phyloP scores from a whole-genome alignment of 2,113 vertebrate genomes.

The Nibea coibor region DNA sequence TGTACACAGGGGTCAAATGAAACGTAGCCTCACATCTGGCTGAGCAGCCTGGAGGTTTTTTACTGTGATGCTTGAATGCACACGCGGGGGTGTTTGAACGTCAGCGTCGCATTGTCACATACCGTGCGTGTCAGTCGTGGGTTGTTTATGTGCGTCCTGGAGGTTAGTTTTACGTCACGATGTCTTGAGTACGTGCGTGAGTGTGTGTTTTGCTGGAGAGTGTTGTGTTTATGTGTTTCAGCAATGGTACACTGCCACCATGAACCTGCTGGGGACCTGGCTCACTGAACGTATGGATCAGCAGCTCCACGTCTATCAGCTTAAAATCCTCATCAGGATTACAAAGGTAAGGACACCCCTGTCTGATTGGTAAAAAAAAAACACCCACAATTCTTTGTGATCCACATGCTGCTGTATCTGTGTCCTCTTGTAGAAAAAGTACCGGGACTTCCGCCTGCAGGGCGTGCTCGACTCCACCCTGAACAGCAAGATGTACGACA shows the following conservation, averaged over 20 bases:
- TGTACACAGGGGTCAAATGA: slow-evolving; percentile 3
- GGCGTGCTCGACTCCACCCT: slow-evolving; percentile 98
- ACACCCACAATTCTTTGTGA: background rate
- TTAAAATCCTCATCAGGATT: slow-evolving; percentile 99
- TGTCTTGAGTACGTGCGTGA: slow-evolving; percentile 75
- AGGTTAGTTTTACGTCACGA: slow-evolving; percentile 43
- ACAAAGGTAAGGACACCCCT: slow-evolving; percentile 88
- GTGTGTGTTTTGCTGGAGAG: slow-evolving; percentile 91
- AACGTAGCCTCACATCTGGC: background rate
- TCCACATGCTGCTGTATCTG: background rate
- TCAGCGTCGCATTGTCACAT: background rate
- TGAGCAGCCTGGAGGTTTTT: background rate
- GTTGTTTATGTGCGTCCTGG: slow-evolving; percentile 29
- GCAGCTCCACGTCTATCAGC: slow-evolving; percentile 99
- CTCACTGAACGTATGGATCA: slow-evolving; percentile 99
- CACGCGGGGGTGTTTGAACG: slow-evolving; percentile 14
- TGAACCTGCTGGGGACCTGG: slow-evolving; percentile 98
- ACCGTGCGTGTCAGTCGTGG: slow-evolving; percentile 21
- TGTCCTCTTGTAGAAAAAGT: slow-evolving; percentile 90
- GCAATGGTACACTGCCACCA: slow-evolving; percentile 99
- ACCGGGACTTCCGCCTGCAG: slow-evolving; percentile 99
- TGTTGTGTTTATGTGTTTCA: slow-evolving; percentile 93
- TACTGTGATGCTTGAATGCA: slow-evolving; percentile 26
- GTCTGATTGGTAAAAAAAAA: background rate
- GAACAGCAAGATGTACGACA: slow-evolving; percentile 99